Evolutionary conservation across 37 sponge, comb jelly and placozoan species (phyloP), one percentile per base, ranked within the genome.

Genomic region (Axinella damicornis): DNA sequence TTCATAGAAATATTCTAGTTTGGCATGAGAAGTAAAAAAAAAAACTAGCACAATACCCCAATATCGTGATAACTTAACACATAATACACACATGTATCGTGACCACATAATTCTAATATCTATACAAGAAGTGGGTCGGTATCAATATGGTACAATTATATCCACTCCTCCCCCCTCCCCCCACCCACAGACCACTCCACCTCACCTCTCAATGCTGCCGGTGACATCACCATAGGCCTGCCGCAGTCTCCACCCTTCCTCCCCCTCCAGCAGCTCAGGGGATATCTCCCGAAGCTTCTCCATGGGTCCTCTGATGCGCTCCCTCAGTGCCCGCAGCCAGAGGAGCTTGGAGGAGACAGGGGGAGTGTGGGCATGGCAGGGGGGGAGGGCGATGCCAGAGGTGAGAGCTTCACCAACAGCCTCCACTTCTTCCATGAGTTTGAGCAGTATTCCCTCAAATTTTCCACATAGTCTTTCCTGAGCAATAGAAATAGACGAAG

Each of bases 161-260:
- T 9, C 46, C 46, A 46, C 9, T 9, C 46, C 46, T 46, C 46
- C 4, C 46, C 46, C 9, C 46, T 46, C 46, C 46, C 46, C 46
- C 46, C 9, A 4, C 4, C 46, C 46, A 12, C 46, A 2, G 5
- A 2, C 62, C n/a, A 14, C n/a, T 5, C 35, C 56, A 27, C 38
- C 74, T 79, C 28, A 90, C 85, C 59, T 57, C 15, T 87, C 85
- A 1, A 88, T 57, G 0, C 71, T 60, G 9, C 40, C 58, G 28
- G 57, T 36, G 31, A 94, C 36, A 2, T 72, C 55, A n/a, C 59
- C 39, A 6, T 79, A 46, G 6, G 77, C 38, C 65, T 94, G 86
- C 37, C 94, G 81, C 33, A 90, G 71, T 28, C n/a, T 82, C 91
- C 89, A 92, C 17, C 93, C 96, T 54, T 82, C 70, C 21, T 96